These are phyloP conservation scores for Drosophila orosa DNA, from an alignment of 1,140 invertebrate species.

Conservation along the genomic window DNA sequence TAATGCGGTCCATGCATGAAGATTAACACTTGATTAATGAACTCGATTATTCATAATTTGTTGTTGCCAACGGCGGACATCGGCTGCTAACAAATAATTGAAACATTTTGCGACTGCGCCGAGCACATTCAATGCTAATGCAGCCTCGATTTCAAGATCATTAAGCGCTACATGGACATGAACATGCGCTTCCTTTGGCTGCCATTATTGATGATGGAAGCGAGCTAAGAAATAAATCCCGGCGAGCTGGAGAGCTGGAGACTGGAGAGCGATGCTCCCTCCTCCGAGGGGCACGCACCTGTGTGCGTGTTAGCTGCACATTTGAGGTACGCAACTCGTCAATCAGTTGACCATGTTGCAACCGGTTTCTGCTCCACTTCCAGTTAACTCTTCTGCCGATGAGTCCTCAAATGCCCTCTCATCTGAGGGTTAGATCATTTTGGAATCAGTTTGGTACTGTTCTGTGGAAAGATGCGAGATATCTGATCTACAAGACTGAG, in stretches of 20 bases:
- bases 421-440: slow-evolving; percentile 26
- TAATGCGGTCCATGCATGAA: slow-evolving; percentile 58
- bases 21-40: slow-evolving; percentile 80
- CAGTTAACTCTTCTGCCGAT: slow-evolving; percentile 41
- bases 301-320: slow-evolving; percentile 66
- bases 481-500: slow-evolving; percentile 9
- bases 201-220: slow-evolving; percentile 71
- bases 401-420: slow-evolving; percentile 26
- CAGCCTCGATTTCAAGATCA: slow-evolving; percentile 77
- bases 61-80: slow-evolving; percentile 42
- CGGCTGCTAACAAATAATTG: slow-evolving; percentile 64
- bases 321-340: slow-evolving; percentile 77
- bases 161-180: slow-evolving; percentile 73
- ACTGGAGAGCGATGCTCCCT: slow-evolving; percentile 2
- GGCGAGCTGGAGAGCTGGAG: slow-evolving; percentile 7
- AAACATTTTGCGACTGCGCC: slow-evolving; percentile 68
- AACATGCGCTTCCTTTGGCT: slow-evolving; percentile 77
- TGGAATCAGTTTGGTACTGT: neutral
- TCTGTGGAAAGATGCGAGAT: slow-evolving; percentile 6
- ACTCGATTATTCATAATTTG: slow-evolving; percentile 77
- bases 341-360: slow-evolving; percentile 73
- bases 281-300: slow-evolving; percentile 50
- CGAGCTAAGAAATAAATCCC: slow-evolving; percentile 20
- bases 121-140: slow-evolving; percentile 71
- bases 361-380: slow-evolving; percentile 73